Base-by-base conservation (phyloP, 2,888 invertebrate species). In the Bedellia somnulentella region DNA sequence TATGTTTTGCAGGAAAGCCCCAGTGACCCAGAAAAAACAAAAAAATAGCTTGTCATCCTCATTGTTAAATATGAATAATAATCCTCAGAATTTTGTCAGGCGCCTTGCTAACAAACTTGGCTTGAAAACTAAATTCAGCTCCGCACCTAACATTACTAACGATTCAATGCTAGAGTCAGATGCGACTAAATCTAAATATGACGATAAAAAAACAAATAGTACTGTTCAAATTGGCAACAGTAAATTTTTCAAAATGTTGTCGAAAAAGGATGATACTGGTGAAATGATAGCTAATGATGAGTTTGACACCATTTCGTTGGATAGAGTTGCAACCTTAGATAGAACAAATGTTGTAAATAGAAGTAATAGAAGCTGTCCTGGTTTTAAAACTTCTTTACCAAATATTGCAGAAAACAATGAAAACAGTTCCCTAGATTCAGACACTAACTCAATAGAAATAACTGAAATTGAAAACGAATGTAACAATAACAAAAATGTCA, bases 51-150 rank as follows among this genome's bases (percentile, higher is more conserved):
- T 59, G 41, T 45, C 62, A 52, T 54, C 67, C 54, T 63, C 71
- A 45, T 59, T 70, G 53, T 70, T 71, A 40, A 57, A 58, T 45
- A 42, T 73, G 62, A 71, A 9, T 10, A 23, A 45, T 46, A 58
- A 64, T 46, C 53, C 63, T 44, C 67, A 66, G 49, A 73, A 67
- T 61, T 73, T 75, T 52, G 75, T 73, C 35, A 66, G 70, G 64
- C 70, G 68, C 64, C 64, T 77, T 61, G 75, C 77, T 58, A 70
- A 75, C 18, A 76, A 73, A 54, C 73, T 75, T 54, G 71, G 77
- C 53, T 52, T 75, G 14, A 76, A 67, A 55, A 57, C 71, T 35
- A 73, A 68, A 42, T 75, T 76, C 43, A 70, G 62, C 47, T 76
- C 76, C 36, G 71, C 71, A 53, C 71, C 73, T 64, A 73, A 75